phyloP scores from a whole-genome alignment of 2,888 invertebrate species.

The Microplitis manilae region DNA sequence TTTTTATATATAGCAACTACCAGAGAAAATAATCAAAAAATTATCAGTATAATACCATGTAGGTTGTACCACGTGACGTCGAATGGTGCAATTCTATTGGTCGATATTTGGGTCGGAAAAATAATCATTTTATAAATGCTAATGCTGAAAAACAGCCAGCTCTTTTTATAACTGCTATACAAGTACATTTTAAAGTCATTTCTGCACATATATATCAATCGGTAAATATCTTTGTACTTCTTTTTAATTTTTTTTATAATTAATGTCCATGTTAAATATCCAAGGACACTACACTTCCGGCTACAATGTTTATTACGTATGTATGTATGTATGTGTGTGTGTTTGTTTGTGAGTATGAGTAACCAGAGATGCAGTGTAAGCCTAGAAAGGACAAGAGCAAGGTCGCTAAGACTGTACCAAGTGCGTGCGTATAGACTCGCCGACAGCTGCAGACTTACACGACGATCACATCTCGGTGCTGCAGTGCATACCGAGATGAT shows the following conservation, averaged over 20 bases:
- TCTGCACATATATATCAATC: neutral
- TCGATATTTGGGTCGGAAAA: too few species aligned
- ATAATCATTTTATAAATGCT: constrained; percentile 11
- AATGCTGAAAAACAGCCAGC: neutral
- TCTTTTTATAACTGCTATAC: neutral
- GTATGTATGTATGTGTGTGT: neutral
- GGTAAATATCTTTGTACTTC: neutral
- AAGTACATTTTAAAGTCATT: neutral
- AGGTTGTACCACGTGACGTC: too few species aligned
- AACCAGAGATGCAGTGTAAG: constrained; percentile 10
- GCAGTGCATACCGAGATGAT: constrained; percentile 36
- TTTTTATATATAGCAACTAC: too few species aligned
- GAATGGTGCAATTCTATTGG: too few species aligned
- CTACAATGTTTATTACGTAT: neutral
- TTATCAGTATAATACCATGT: too few species aligned
- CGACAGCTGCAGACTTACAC: constrained; percentile 38
- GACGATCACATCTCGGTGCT: constrained; percentile 36
- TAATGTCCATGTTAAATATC: constrained; percentile 6
- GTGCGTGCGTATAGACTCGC: constrained; percentile 18
- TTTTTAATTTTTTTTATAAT: constrained; percentile 10
- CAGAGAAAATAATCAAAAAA: too few species aligned
- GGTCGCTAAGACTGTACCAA: constrained; percentile 36
- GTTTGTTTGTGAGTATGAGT: neutral
- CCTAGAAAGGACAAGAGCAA: constrained; percentile 40
- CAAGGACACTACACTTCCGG: neutral